phyloP scores from a whole-genome alignment of 1,140 invertebrate genomes.

The Telenomus remus region DNA sequence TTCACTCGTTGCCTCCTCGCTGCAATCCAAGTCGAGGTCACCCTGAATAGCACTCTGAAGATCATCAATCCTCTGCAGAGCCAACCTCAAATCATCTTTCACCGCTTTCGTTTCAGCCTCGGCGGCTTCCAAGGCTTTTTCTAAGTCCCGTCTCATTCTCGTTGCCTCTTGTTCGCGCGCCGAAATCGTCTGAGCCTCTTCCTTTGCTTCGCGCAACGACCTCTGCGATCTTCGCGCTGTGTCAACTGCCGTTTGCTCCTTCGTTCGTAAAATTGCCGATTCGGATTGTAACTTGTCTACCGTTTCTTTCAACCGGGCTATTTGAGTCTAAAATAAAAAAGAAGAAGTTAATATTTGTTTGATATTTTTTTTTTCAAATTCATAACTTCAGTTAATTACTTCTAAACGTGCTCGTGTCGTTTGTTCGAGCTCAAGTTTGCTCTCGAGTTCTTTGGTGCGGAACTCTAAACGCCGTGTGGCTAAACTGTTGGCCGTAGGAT shows the following conservation, averaged over 20 bases:
- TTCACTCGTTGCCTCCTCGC: constrained; percentile 77
- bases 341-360: constrained; percentile 2
- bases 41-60: constrained; percentile 89
- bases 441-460: constrained; percentile 91
- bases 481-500: constrained; percentile 85
- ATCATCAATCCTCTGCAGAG: constrained; percentile 89
- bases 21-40: constrained; percentile 78
- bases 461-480: constrained; percentile 82
- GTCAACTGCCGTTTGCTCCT: constrained; percentile 87
- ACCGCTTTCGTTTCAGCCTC: constrained; percentile 80
- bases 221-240: constrained; percentile 83
- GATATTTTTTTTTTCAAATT: no score
- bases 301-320: constrained; percentile 87
- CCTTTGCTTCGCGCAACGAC: constrained; percentile 81
- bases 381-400: constrained; percentile 70
- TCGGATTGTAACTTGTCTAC: constrained; percentile 87
- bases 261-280: constrained; percentile 80
- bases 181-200: constrained; percentile 80
- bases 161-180: constrained; percentile 83
- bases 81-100: constrained; percentile 84
- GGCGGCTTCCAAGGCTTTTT: constrained; percentile 81
- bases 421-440: constrained; percentile 90
- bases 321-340: constrained; percentile 78
- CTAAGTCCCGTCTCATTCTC: constrained; percentile 81
- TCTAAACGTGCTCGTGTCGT: constrained; percentile 89